A percentile compares a stretch with the other conserved stretches of the same genome.
These are phyloP conservation scores for Temnopleurus reevesii DNA, from an alignment of 53 echinoderm and acorn worm species.

Conservation along the genomic window DNA sequence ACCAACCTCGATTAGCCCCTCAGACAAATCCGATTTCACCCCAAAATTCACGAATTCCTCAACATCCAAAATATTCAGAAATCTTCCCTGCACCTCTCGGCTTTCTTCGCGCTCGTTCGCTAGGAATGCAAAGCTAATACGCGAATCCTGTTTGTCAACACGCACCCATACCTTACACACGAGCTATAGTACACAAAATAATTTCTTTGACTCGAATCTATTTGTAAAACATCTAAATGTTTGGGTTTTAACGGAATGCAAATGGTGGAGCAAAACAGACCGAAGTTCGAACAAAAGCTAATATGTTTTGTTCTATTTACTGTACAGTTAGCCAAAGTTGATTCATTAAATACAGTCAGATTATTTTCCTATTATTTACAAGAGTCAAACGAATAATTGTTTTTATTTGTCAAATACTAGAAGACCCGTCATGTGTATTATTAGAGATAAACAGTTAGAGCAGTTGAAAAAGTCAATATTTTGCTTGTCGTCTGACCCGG, in stretches of 20 bases:
- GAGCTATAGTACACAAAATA: constrained; percentile 1
- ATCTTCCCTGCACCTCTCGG: background rate
- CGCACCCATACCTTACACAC: background rate
- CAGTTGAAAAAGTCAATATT: constrained; percentile 52
- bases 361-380: constrained; percentile 61
- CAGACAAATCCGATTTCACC: constrained; percentile 43
- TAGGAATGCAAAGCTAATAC: constrained; percentile 14
- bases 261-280: constrained; percentile 34
- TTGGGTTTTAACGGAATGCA: constrained; percentile 24
- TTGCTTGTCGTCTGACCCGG: constrained; percentile 21
- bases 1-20: constrained; percentile 36
- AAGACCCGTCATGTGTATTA: background rate
- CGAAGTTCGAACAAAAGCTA: constrained; percentile 66
- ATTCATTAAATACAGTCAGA: constrained; percentile 60
- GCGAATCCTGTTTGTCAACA: constrained; percentile 34
- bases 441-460: constrained; percentile 58
- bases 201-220: constrained; percentile 21
- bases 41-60: constrained; percentile 48
- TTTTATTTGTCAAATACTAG: constrained; percentile 62
- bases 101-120: background rate
- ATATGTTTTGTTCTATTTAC: constrained; percentile 62
- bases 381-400: constrained; percentile 44
- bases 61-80: constrained; percentile 7
- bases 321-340: constrained; percentile 55
- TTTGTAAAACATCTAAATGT: constrained; percentile 58